phyloP scores from a whole-genome alignment of 2,888 invertebrate species.

The Calameuta idolon region DNA sequence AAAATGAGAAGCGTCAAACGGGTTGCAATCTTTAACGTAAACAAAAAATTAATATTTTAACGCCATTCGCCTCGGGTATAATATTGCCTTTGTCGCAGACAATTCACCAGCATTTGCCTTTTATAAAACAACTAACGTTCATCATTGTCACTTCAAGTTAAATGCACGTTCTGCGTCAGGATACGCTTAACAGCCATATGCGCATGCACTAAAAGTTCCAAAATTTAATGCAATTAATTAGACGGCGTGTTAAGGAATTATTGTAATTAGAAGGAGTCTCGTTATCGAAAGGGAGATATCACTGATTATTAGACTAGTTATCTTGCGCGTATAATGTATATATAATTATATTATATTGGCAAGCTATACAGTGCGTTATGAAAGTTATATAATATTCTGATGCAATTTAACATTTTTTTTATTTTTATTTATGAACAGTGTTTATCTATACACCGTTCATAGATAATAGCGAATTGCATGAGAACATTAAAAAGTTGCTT shows the following conservation, averaged over 20 bases:
- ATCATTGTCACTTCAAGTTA: constrained; percentile 34
- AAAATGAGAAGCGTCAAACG: neutral
- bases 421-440: neutral
- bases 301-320: neutral
- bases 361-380: neutral
- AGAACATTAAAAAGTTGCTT: neutral
- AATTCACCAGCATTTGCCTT: constrained; percentile 48
- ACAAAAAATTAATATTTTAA: neutral
- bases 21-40: neutral
- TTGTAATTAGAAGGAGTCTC: neutral
- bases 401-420: neutral
- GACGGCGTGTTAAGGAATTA: neutral
- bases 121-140: constrained; percentile 34
- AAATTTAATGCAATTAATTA: neutral
- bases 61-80: neutral
- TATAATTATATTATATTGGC: neutral
- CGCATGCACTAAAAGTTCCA: constrained; percentile 20
- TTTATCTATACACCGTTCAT: neutral
- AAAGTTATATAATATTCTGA: neutral
- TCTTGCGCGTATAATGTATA: neutral
- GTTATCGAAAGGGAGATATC: neutral
- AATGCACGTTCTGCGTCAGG: constrained; percentile 34
- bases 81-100: neutral
- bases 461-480: neutral
- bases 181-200: constrained; percentile 1